These are phyloP conservation scores for Probosciger aterrimus DNA, from an alignment of 2,113 vertebrate genomes.

Conservation along the genomic window DNA sequence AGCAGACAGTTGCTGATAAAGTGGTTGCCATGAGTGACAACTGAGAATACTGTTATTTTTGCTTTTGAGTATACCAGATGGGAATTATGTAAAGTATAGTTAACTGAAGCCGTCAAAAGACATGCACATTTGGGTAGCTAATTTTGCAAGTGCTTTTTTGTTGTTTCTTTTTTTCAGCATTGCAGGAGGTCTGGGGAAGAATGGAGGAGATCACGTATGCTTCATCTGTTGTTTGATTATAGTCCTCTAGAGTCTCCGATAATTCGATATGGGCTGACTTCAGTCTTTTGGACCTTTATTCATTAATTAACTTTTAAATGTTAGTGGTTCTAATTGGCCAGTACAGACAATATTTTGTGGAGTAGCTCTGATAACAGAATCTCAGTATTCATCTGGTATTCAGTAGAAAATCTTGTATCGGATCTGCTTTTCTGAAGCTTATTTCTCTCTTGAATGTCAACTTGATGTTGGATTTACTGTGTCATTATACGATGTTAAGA, in stretches of 20 bases:
- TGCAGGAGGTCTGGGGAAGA: background rate
- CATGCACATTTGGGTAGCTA: background rate
- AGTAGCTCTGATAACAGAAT: background rate
- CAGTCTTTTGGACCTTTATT: background rate
- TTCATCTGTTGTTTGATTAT: background rate
- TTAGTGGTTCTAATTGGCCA: background rate
- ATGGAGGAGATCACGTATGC: background rate
- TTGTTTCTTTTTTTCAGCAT: background rate
- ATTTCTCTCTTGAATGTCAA: background rate
- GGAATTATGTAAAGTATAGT: background rate
- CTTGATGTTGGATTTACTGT: background rate
- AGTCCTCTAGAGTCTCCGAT: background rate
- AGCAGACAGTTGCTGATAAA: background rate
- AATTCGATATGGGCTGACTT: background rate
- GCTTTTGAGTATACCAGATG: background rate
- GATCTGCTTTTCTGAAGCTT: background rate
- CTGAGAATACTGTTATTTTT: background rate
- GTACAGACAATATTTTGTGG: background rate
- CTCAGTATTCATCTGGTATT: background rate
- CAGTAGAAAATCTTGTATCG: background rate
- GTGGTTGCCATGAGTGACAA: background rate
- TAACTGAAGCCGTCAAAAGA: background rate
- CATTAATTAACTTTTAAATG: background rate
- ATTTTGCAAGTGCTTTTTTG: background rate
- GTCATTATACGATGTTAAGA: background rate